phyloP scores from a whole-genome alignment of 1,140 invertebrate genomes.

The Holotrichia oblita region DNA sequence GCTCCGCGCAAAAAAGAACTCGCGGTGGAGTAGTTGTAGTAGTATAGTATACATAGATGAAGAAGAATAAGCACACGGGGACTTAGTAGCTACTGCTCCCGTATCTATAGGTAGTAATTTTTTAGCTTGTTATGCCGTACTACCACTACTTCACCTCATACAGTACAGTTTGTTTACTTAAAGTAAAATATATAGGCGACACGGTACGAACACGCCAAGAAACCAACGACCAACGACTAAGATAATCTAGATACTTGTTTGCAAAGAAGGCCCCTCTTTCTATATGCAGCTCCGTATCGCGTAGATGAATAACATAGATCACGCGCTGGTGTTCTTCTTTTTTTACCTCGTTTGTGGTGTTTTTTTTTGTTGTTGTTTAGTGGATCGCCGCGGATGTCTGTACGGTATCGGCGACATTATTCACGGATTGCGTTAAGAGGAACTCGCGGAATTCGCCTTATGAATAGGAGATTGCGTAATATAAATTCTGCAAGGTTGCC shows the following conservation, averaged over 20 bases:
- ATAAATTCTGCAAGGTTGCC: too few relatives aligned
- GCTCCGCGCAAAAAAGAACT: neutral
- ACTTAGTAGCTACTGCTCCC: constrained; percentile 39
- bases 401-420: neutral
- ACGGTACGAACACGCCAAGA: neutral
- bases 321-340: neutral
- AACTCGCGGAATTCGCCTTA: neutral
- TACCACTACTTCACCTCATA: too few relatives aligned
- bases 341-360: too few relatives aligned
- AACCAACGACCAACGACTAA: constrained; percentile 32
- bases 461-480: too few relatives aligned
- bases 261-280: constrained; percentile 43
- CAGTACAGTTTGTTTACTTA: neutral
- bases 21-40: neutral
- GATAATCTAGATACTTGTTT: constrained; percentile 51
- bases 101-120: neutral
- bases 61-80: constrained; percentile 30
- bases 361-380: neutral
- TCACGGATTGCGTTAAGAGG: neutral
- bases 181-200: neutral
- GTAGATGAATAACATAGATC: constrained; percentile 38
- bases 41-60: neutral
- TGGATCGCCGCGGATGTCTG: neutral
- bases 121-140: constrained; percentile 52
- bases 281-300: too few relatives aligned